Base-by-base conservation (phyloP, 1,140 invertebrate species). In the Drosophila seguyi region DNA sequence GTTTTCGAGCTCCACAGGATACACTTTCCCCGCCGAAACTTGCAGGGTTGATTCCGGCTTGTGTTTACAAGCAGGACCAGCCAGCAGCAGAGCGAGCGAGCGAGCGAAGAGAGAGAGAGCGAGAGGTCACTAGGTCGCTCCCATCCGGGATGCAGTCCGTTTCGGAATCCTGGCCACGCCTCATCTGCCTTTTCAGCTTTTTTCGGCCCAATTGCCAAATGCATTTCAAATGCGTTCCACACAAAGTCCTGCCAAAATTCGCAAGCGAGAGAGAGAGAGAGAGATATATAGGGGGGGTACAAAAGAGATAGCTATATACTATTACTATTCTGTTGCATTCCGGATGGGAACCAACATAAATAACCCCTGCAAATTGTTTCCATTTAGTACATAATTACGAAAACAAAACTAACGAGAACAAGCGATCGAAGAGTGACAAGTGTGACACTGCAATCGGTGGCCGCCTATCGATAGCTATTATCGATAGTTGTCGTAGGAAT, bases 191-290 rank as follows among this genome's bases (percentile, higher is more conserved):
- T 38, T 38, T 55, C 34, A 53, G 48, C 48, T 18, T 50, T 18
- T 50, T 16, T 36, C 20, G 31, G 31, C 14, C 75, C 67, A 77
- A 73, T 68, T 82, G 74, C 31, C 80, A 72, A 62, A 76, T 85
- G 81, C 81, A 84, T 80, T 80, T 84, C 71, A 85, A 85, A 85
- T 85, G 78, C 81, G 81, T 81, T 85, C 81, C 81, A 85, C 58
- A 71, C 47, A 48, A 53, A 38, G 36, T 36, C 52, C 27, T 55
- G 31, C 52, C 61, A 22, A 57, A 36, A 38, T 48, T 22, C n/a
- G 13, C 47, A 0, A 16, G 22, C 20, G 44, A 47, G 22, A 16
- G 13, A 25, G 20, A 34, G 38, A 16, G 38, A 67, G 45, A 18
- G 16, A 41, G n/a, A 36, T 48, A 16, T 14, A 63, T 39, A 25